Conservation (phyloP, 2,888 invertebrate species). For the Ryuthela nishihirai region DNA sequence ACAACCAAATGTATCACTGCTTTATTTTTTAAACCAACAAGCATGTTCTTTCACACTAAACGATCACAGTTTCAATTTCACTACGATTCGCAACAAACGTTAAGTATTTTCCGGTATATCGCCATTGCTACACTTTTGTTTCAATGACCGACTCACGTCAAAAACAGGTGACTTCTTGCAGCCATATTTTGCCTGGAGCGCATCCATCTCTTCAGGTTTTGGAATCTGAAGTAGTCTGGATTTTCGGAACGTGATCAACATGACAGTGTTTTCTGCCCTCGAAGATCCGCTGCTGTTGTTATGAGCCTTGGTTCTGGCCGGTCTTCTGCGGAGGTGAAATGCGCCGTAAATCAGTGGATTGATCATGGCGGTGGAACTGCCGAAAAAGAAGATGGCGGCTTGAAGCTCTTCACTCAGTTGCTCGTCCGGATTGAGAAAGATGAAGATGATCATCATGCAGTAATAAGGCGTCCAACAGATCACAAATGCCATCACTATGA, state of each 20-base stretch:
- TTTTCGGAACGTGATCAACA: neutral
- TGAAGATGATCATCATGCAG: conserved; percentile 74
- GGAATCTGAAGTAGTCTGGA: neutral
- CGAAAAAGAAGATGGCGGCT: conserved; percentile 74
- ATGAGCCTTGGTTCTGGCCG: neutral
- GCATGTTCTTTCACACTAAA: too few species aligned
- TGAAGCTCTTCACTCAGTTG: conserved; percentile 62
- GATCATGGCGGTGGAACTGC: conserved; percentile 78
- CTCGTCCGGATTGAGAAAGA: conserved; percentile 60
- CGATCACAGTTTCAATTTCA: too few species aligned
- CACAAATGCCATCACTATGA: conserved; percentile 74
- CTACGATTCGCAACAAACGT: too few species aligned
- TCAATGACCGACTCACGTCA: too few species aligned
- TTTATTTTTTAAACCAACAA: too few species aligned
- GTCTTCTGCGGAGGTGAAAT: conserved; percentile 63
- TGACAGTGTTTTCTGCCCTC: conserved; percentile 3
- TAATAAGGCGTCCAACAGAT: conserved; percentile 84
- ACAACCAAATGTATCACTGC: too few species aligned
- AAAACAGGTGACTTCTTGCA: too few species aligned
- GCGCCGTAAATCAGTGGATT: conserved; percentile 83
- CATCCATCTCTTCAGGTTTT: too few species aligned
- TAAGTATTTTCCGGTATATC: too few species aligned
- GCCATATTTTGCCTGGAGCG: too few species aligned
- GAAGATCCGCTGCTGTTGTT: conserved; percentile 9
- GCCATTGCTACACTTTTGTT: too few species aligned